Base-by-base conservation (phyloP, 2,797 vertebrate genomes). In the Tragopan temminckii region DNA sequence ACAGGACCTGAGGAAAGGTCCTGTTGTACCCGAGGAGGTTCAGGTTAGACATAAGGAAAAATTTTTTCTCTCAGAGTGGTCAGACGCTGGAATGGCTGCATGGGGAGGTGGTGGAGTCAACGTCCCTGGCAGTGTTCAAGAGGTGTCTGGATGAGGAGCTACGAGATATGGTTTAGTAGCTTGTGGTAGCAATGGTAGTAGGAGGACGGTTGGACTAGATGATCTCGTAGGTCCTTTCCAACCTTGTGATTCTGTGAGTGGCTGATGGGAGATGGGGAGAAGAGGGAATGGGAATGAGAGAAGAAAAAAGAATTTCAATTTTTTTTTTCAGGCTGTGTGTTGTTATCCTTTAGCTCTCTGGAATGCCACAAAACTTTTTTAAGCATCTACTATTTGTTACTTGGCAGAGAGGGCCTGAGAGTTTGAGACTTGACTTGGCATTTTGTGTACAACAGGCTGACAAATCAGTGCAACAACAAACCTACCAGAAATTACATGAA, bases 321-420 rank as follows among this genome's bases (percentile, higher is more conserved):
- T 88, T 72, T 72, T 61, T 40, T 43, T 15, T 27, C 20, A 71
- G 83, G 23, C 58, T 80, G 64, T 70, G 82, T 80, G 79, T 88
- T 62, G 68, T 94, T 94, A 88, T 86, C 64, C 63, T 74, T 79
- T 63, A 85, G 62, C 64, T 75, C 8, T 88, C 64, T 89, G 57
- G 88, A 91, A 84, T 77, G 45, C 80, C 86, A 90, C 0, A 3
- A 78, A 79, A 94, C 94, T 74, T 95, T 96, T 96, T 91, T 8
- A 76, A 66, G 62, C 80, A 81, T 92, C 61, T 7, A 0, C 55
- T 90, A 20, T 91, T 95, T 5, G 42, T 91, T 88, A 66, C 80
- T 95, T 85, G 95, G 63, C 75, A 91, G 82, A 94, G 94, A 94
- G 58, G 86, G 85, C 58, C 88, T 92, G 71, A 85, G 89, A 66